A percentile compares a stretch with the other conserved stretches of the same genome.
Conservation (phyloP, 2,797 vertebrate species). For the Holocentrus rufus region DNA sequence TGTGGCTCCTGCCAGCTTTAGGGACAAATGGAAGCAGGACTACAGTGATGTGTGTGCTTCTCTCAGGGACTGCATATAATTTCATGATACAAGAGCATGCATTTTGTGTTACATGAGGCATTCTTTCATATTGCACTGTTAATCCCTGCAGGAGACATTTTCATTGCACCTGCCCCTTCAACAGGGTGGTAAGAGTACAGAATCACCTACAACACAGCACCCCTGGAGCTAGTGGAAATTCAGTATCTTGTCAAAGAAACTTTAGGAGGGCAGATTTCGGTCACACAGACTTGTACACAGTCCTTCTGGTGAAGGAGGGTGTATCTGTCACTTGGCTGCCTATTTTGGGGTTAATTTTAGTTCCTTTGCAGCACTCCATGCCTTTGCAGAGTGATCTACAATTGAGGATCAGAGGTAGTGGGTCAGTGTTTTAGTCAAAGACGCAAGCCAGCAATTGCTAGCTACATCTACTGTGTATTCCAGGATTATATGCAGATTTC, state of each 20-base stretch:
- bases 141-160: too few relatives aligned
- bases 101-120: too few relatives aligned
- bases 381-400: background rate
- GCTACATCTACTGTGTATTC: background rate
- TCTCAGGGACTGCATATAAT: too few relatives aligned
- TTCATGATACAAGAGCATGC: too few relatives aligned
- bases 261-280: background rate
- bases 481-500: conserved; percentile 14
- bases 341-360: conserved; percentile 9
- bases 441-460: too few relatives aligned
- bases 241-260: background rate
- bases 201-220: background rate
- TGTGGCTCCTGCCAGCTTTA: too few relatives aligned
- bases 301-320: conserved; percentile 8
- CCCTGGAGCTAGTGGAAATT: conserved; percentile 1
- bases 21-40: background rate
- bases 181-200: conserved; percentile 5
- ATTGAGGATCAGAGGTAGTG: conserved; percentile 11
- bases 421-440: conserved; percentile 14
- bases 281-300: background rate
- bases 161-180: background rate
- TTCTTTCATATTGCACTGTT: too few relatives aligned
- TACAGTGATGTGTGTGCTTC: background rate
- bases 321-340: background rate
- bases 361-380: too few relatives aligned